Evolutionary conservation across 2,113 vertebrate species (phyloP).

Genomic region (Megaceryle torquata): DNA sequence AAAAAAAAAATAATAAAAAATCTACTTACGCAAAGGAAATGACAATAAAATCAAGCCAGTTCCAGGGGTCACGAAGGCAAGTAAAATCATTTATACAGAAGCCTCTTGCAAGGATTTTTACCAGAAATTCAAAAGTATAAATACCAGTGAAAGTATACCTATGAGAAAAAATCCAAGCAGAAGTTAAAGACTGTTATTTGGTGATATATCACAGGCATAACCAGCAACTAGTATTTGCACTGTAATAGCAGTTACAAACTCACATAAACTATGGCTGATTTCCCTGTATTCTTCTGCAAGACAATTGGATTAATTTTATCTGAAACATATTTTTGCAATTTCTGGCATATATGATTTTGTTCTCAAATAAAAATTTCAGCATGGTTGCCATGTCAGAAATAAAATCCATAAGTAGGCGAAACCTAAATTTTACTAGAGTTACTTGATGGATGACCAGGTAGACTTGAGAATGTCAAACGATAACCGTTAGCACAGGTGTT

Average conservation of each 20-base stretch:
- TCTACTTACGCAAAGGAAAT: constrained; percentile 95
- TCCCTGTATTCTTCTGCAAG: neutral
- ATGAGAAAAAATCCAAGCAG: constrained; percentile 12
- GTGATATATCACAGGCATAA: neutral
- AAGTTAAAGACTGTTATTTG: neutral
- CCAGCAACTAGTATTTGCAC: neutral
- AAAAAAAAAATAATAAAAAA: neutral
- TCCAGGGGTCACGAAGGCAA: constrained; percentile 97
- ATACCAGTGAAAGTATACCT: constrained; percentile 95
- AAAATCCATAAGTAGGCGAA: neutral
- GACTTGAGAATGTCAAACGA: neutral
- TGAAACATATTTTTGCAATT: neutral
- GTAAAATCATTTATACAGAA: constrained; percentile 95
- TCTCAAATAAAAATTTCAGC: neutral
- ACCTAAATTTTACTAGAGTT: neutral
- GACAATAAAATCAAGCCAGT: constrained; percentile 97
- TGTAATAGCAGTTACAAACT: neutral
- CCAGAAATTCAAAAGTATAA: constrained; percentile 94
- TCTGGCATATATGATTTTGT: neutral
- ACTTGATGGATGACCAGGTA: neutral
- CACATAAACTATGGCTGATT: neutral
- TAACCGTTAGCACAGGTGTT: neutral
- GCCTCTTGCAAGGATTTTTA: constrained; percentile 94
- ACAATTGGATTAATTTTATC: neutral
- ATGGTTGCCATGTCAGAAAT: neutral